Conservation (phyloP, 2,888 invertebrate species). For the Apamea epomidion region DNA sequence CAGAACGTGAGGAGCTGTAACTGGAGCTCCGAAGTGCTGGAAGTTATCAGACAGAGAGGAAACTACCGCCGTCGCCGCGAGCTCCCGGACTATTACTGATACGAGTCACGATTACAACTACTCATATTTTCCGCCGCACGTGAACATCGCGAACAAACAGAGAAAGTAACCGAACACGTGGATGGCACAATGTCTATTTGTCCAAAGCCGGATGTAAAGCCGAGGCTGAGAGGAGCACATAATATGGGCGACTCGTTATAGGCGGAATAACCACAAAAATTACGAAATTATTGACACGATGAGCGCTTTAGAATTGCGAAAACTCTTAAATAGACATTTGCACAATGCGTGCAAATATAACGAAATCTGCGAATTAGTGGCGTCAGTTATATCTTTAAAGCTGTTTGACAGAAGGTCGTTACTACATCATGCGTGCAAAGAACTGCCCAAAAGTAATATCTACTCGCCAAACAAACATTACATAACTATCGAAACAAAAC, state of each 20-base stretch:
- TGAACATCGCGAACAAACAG: conserved; percentile 29
- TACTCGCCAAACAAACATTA: conserved; percentile 30
- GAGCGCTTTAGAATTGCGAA: conserved; percentile 36
- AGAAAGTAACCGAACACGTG: conserved; percentile 27
- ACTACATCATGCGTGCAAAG: conserved; percentile 33
- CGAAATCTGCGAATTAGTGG: conserved; percentile 38
- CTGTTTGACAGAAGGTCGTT: conserved; percentile 41
- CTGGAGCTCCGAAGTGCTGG: conserved; percentile 35
- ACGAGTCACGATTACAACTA: conserved; percentile 47
- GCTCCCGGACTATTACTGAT: conserved; percentile 41
- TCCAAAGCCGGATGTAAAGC: conserved; percentile 46
- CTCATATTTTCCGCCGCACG: conserved; percentile 32
- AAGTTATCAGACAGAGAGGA: conserved; percentile 47
- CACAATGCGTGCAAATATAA: conserved; percentile 53
- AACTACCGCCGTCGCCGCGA: conserved; percentile 19
- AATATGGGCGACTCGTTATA: conserved; percentile 29
- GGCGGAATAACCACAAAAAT: conserved; percentile 33
- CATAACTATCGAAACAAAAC: conserved; percentile 26
- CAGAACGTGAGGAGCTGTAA: conserved; percentile 22
- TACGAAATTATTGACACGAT: conserved; percentile 53
- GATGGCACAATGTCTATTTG: conserved; percentile 12
- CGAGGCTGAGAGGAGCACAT: conserved; percentile 25
- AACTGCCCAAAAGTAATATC: conserved; percentile 37
- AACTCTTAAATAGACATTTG: conserved; percentile 42
- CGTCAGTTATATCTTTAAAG: conserved; percentile 39